A percentile compares a stretch with the other conserved stretches of the same genome.
Evolutionary conservation across 2,113 vertebrate genomes (phyloP).

Genomic region (Salvator merianae): DNA sequence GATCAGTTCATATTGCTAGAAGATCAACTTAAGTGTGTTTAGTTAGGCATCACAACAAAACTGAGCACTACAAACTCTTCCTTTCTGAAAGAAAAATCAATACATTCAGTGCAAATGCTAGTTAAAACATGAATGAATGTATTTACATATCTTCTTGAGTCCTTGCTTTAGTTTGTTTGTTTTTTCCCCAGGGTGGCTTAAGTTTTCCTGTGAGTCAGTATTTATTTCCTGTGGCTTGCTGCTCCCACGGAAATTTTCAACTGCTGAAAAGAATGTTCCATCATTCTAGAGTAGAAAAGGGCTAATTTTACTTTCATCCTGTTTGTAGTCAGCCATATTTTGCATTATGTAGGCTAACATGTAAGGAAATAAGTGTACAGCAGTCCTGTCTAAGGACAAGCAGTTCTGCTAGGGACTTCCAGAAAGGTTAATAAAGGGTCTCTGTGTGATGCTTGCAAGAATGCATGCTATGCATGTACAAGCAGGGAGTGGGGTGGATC

Average conservation of each 20-base stretch:
- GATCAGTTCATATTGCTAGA: neutral
- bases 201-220: conserved; percentile 31
- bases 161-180: conserved; percentile 11
- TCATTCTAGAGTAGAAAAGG: neutral
- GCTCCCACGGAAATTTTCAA: conserved; percentile 38
- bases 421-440: conserved; percentile 38
- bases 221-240: conserved; percentile 35
- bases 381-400: conserved; percentile 21
- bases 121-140: conserved; percentile 24
- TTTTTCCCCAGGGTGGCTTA: conserved; percentile 28
- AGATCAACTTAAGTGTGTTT: neutral
- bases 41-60: neutral
- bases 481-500: too few species aligned
- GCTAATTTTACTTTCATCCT: neutral
- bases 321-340: neutral
- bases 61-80: neutral
- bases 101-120: conserved; percentile 31
- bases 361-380: neutral
- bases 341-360: neutral
- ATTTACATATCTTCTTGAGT: conserved; percentile 26
- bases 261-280: neutral
- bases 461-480: too few species aligned
- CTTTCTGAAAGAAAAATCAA: conserved; percentile 26
- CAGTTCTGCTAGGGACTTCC: conserved; percentile 34
- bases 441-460: conserved; percentile 59